These are phyloP conservation scores for Oligia fasciuncula DNA, from an alignment of 2,888 invertebrate species.

Conservation along the genomic window DNA sequence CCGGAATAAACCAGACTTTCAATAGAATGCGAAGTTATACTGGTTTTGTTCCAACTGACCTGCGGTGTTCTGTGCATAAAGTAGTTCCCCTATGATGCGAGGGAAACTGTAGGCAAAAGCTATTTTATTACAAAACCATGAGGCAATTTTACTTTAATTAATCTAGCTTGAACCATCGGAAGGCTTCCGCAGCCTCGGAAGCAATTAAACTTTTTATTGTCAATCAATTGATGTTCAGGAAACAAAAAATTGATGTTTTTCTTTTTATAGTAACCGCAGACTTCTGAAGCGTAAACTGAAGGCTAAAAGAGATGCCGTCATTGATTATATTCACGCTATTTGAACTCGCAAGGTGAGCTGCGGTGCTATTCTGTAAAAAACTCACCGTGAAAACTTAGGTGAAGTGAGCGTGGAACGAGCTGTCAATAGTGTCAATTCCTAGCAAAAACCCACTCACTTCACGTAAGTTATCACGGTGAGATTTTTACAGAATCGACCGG, in stretches of 20 bases:
- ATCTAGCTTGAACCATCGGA: neutral
- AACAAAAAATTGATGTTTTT: neutral
- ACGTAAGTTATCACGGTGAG: no score
- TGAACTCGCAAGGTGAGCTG: constrained; percentile 39
- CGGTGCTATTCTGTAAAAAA: no score
- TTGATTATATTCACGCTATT: constrained; percentile 48
- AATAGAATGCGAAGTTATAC: neutral
- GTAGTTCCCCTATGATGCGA: neutral
- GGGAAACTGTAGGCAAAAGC: neutral
- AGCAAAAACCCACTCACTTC: no score
- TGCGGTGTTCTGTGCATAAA: neutral
- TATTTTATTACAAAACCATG: neutral
- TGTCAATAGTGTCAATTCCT: no score
- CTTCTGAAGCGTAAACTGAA: constrained; percentile 52
- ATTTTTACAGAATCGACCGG: no score
- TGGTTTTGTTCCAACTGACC: neutral
- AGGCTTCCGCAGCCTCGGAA: neutral
- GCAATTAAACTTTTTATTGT: constrained; percentile 17
- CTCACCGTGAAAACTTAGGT: no score
- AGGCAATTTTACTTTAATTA: neutral
- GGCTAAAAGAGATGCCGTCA: constrained; percentile 22
- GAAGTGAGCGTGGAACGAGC: no score
- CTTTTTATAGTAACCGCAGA: neutral
- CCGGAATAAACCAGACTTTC: neutral
- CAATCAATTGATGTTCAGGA: neutral